phyloP scores from a whole-genome alignment of 2,113 vertebrate species.

The Polypterus senegalus region DNA sequence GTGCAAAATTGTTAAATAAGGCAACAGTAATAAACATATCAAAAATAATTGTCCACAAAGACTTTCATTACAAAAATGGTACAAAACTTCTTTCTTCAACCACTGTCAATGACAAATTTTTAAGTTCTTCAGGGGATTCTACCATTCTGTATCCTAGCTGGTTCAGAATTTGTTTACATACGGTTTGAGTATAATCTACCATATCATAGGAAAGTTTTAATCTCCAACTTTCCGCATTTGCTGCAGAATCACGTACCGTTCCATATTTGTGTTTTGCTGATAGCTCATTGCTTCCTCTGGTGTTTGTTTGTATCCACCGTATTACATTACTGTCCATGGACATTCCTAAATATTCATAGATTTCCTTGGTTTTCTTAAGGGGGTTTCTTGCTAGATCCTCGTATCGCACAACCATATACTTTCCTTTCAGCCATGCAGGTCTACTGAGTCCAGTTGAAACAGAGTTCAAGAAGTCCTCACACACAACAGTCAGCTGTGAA shows the following conservation, averaged over 20 bases:
- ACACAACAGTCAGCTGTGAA: constrained; percentile 79
- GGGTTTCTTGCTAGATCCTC: constrained; percentile 89
- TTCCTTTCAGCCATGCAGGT: constrained; percentile 82
- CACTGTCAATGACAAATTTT: constrained; percentile 77
- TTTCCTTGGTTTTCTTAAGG: constrained; percentile 83
- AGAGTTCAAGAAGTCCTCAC: constrained; percentile 84
- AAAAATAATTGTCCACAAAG: constrained; percentile 53
- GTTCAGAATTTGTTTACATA: constrained; percentile 71
- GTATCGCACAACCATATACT: constrained; percentile 91
- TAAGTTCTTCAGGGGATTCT: constrained; percentile 72
- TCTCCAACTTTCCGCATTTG: constrained; percentile 87
- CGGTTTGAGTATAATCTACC: constrained; percentile 80
- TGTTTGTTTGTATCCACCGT: constrained; percentile 91
- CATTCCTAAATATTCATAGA: constrained; percentile 82
- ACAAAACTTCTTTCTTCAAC: constrained; percentile 84
- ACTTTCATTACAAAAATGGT: constrained; percentile 74
- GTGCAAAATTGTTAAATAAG: constrained; percentile 80
- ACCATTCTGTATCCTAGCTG: constrained; percentile 83
- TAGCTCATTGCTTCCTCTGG: constrained; percentile 67
- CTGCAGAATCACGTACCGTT: constrained; percentile 82
- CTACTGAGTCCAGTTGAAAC: constrained; percentile 75
- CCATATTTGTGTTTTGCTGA: constrained; percentile 89
- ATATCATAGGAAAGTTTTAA: constrained; percentile 87
- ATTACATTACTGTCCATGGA: constrained; percentile 75
- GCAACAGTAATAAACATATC: constrained; percentile 80